Evolutionary conservation across 2,888 invertebrate species (phyloP).

Genomic region (Parnassius smintheus): DNA sequence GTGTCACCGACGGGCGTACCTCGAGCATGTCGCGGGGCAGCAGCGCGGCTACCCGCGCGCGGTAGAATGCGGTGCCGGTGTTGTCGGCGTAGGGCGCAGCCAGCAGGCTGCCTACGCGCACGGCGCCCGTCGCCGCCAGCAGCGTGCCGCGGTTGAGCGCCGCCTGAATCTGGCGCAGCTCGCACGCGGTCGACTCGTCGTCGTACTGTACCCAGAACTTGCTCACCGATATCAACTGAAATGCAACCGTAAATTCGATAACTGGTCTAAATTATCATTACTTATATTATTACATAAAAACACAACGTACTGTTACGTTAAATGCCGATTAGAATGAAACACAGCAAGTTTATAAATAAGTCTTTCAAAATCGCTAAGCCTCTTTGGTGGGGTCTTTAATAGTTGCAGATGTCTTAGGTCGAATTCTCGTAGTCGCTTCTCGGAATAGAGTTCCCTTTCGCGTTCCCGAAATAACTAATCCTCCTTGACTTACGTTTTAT

Average conservation of each 20-base stretch:
- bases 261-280: too few species aligned
- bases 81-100: slow-evolving; percentile 80
- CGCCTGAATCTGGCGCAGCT: slow-evolving; percentile 40
- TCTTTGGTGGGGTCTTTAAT: too few species aligned
- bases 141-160: slow-evolving; percentile 43
- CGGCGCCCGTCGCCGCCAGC: slow-evolving; percentile 40
- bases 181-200: slow-evolving; percentile 62
- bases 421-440: too few species aligned
- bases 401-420: too few species aligned
- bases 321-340: too few species aligned
- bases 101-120: slow-evolving; percentile 42
- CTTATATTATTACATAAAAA: too few species aligned
- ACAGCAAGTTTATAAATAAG: too few species aligned
- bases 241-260: not conserved
- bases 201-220: slow-evolving; percentile 86
- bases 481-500: too few species aligned
- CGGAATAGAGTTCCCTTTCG: too few species aligned
- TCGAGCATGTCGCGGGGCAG: slow-evolving; percentile 59
- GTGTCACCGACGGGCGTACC: slow-evolving; percentile 37
- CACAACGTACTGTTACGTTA: too few species aligned
- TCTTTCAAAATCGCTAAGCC: too few species aligned
- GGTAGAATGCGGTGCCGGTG: slow-evolving; percentile 51
- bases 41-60: slow-evolving; percentile 76
- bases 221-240: slow-evolving; percentile 81
- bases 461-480: too few species aligned